phyloP scores from a whole-genome alignment of 2,888 invertebrate genomes.

The Volucella inflata region DNA sequence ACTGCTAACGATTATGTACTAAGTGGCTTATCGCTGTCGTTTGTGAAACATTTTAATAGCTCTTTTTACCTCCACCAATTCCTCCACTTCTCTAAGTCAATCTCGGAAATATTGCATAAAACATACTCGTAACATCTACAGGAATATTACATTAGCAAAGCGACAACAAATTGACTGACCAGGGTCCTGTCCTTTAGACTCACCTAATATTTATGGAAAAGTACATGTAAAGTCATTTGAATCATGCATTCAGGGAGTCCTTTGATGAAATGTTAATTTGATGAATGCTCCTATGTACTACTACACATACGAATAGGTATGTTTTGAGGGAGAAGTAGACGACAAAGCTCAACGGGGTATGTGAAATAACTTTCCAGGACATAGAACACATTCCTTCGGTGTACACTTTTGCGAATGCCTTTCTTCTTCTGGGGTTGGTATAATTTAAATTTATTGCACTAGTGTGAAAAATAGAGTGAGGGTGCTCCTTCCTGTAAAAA shows the following conservation, averaged over 20 bases:
- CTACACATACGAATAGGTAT: too few relatives aligned
- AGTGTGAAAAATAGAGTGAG: too few relatives aligned
- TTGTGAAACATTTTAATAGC: slow-evolving; percentile 50
- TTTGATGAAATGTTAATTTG: slow-evolving; percentile 30
- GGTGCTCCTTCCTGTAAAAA: not conserved
- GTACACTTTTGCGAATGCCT: slow-evolving; percentile 1
- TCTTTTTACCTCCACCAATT: not conserved
- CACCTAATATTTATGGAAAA: slow-evolving; percentile 71
- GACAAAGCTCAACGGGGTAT: not conserved
- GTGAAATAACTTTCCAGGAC: not conserved
- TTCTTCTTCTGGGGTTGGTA: not conserved
- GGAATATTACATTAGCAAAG: slow-evolving; percentile 55
- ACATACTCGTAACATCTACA: slow-evolving; percentile 35
- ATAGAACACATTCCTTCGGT: not conserved
- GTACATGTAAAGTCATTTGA: not conserved
- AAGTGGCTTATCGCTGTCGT: slow-evolving; percentile 44
- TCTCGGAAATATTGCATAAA: slow-evolving; percentile 14
- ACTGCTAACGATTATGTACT: slow-evolving; percentile 28
- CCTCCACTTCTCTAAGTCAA: not conserved
- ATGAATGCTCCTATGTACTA: slow-evolving; percentile 1
- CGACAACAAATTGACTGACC: slow-evolving; percentile 66
- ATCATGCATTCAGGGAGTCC: slow-evolving; percentile 13
- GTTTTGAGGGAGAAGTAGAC: not conserved
- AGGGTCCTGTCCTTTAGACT: slow-evolving; percentile 44
- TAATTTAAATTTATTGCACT: slow-evolving; percentile 59